Percentiles rank a stretch among this genome's conserved stretches.
These are phyloP conservation scores for Phenganax marumi DNA, from an alignment of 92 coral and sea anemone genomes.

Conservation along the genomic window DNA sequence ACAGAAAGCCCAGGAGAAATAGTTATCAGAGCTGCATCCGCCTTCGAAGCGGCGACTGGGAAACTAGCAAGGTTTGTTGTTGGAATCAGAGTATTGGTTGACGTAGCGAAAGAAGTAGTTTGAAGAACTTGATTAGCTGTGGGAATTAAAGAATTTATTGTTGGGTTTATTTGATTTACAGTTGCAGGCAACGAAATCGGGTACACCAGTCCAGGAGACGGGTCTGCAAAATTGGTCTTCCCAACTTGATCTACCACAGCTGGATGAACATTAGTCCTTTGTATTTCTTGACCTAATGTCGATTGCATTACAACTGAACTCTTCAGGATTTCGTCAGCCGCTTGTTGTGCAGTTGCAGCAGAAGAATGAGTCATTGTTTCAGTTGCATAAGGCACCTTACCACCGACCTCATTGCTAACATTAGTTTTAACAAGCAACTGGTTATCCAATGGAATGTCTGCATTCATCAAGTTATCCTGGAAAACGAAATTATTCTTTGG, in stretches of 20 bases:
- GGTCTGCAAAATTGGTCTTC: not conserved
- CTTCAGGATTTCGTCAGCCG: too few species aligned
- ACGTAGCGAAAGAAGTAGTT: not conserved
- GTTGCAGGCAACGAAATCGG: not conserved
- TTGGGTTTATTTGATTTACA: not conserved
- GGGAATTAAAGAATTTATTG: not conserved
- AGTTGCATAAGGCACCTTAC: not conserved
- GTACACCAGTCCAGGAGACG: not conserved
- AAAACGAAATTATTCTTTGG: not conserved
- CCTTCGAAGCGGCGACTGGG: not conserved
- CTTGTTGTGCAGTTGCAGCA: not conserved
- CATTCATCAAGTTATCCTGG: not conserved
- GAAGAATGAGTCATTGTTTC: not conserved
- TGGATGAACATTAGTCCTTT: not conserved
- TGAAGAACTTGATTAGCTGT: not conserved
- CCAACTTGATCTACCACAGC: not conserved
- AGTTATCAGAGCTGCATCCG: not conserved
- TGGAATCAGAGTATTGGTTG: not conserved
- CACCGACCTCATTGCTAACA: not conserved
- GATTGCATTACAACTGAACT: not conserved
- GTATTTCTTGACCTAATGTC: not conserved
- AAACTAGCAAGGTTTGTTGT: conserved; percentile 8
- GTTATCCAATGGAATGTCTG: not conserved
- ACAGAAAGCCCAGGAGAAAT: not conserved
- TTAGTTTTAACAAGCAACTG: not conserved